A percentile compares a stretch with the other conserved stretches of the same genome.
These are phyloP conservation scores for Lagenorhynchus albirostris DNA, from an alignment of 2,113 vertebrate genomes.

Conservation along the genomic window DNA sequence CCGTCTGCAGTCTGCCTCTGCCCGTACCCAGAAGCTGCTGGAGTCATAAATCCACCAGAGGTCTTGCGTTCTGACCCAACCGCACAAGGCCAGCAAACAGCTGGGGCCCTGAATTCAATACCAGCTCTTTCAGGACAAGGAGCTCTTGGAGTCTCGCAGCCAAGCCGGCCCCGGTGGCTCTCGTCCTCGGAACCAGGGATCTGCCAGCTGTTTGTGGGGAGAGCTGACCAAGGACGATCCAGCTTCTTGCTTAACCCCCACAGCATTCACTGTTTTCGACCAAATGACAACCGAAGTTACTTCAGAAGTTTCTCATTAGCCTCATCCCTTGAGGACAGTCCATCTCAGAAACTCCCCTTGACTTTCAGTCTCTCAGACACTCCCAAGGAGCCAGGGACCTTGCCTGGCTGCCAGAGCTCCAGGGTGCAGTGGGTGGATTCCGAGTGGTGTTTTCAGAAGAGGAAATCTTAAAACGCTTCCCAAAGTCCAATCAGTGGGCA, in stretches of 20 bases:
- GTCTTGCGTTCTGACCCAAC: background rate
- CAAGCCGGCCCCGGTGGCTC: fast-evolving
- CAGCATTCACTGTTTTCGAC: background rate
- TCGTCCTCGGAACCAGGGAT: background rate
- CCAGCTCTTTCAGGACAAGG: background rate
- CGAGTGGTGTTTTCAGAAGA: background rate
- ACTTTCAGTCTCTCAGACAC: background rate
- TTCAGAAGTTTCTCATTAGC: background rate
- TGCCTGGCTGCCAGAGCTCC: background rate
- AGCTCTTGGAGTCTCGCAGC: background rate
- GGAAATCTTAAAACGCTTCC: background rate
- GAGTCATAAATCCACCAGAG: background rate
- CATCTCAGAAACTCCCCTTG: fast-evolving
- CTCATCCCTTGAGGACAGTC: background rate
- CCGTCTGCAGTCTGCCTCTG: background rate
- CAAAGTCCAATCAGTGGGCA: too few species aligned
- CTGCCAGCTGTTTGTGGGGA: fast-evolving
- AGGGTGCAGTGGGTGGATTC: background rate
- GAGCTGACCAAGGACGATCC: background rate
- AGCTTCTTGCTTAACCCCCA: background rate
- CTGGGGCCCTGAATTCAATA: too few species aligned
- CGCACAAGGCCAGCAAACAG: background rate
- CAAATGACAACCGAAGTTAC: background rate
- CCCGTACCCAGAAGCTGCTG: background rate
- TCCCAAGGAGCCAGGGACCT: background rate